These are phyloP conservation scores for Parasteatoda tepidariorum DNA, from an alignment of 1,140 invertebrate species.

Conservation along the genomic window DNA sequence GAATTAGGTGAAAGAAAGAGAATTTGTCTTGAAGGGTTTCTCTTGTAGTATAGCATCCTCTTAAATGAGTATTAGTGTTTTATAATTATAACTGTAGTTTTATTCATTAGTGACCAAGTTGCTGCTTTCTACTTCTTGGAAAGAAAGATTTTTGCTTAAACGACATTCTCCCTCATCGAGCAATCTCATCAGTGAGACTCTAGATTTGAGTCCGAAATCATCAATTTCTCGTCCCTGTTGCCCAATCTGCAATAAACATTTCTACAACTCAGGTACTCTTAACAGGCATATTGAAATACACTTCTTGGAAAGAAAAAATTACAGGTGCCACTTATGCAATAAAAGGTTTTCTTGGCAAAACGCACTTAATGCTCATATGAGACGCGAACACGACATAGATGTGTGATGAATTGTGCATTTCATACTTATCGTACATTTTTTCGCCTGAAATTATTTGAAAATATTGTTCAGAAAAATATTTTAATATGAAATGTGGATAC, in stretches of 20 bases:
- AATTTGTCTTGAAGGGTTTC: neutral
- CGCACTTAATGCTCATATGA: constrained; percentile 58
- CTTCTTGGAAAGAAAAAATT: constrained; percentile 48
- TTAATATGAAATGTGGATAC: neutral
- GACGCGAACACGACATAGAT: constrained; percentile 31
- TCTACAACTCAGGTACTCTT: constrained; percentile 63
- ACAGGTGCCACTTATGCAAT: constrained; percentile 57
- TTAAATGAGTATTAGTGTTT: too few species aligned
- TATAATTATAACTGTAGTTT: constrained; percentile 6
- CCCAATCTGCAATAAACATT: constrained; percentile 62
- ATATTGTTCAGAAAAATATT: neutral
- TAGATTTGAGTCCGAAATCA: constrained; percentile 7
- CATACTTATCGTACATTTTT: too few species aligned
- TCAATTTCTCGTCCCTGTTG: constrained; percentile 57
- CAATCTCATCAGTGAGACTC: neutral
- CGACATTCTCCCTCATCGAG: neutral
- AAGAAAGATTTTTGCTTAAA: constrained; percentile 9
- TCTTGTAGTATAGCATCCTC: neutral
- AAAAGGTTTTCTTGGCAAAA: constrained; percentile 57
- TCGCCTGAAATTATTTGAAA: too few species aligned
- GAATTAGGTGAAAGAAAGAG: too few species aligned
- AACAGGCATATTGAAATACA: constrained; percentile 62
- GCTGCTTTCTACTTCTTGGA: constrained; percentile 17
- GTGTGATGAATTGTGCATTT: neutral
- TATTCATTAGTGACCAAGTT: constrained; percentile 25